Evolutionary conservation across 2,888 invertebrate species (phyloP), one percentile per base, ranked within the genome.

Genomic region (Hemicrepidius hirtus): DNA sequence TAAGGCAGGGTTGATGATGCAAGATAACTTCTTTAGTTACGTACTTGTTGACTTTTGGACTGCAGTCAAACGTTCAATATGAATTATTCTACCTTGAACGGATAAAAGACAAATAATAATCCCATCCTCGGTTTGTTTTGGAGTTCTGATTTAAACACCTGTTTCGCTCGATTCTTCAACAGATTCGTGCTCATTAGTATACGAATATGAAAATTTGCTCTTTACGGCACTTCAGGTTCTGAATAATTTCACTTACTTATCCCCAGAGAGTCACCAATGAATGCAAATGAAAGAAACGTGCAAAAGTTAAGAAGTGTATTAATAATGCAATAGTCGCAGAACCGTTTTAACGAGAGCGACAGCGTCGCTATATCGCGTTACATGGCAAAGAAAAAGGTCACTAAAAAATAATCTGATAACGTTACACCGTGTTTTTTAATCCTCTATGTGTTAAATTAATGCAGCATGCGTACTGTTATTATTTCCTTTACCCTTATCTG

Each of bases 21-120:
- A 73, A 68, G 70, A 75, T 76, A 77, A 76, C 74, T 68, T 65
- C 50, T 62, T 74, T 77, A 72, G 68, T 69, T 68, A 69, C 74
- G 76, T 72, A 78, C 78, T 78, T 78, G 78, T 78, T 78, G 78
- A 77, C 78, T 78, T 75, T 74, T 74, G 76, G 72, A 77, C 71
- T 41, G 44, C 50, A 64, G 50, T 67, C 71, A 71, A 67, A 62
- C 60, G 35, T 49, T 71, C 40, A 18, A 46, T 62, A 40, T 46
- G 32, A 55, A 65, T 64, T 65, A 66, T 60, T 44, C 59, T 12
- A 24, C 7, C 16, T 32, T n/a, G 53, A 44, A 21, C 50, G 49
- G 57, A 21, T 53, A 41, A 57, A 53, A 46, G 16, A 35, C 24
- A 28, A 57, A 46, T 59, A 46, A 21, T 64, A 68, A 68, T 68